Evolutionary conservation across 2,113 vertebrate genomes (phyloP).

Genomic region (Cheirogaleus medius): DNA sequence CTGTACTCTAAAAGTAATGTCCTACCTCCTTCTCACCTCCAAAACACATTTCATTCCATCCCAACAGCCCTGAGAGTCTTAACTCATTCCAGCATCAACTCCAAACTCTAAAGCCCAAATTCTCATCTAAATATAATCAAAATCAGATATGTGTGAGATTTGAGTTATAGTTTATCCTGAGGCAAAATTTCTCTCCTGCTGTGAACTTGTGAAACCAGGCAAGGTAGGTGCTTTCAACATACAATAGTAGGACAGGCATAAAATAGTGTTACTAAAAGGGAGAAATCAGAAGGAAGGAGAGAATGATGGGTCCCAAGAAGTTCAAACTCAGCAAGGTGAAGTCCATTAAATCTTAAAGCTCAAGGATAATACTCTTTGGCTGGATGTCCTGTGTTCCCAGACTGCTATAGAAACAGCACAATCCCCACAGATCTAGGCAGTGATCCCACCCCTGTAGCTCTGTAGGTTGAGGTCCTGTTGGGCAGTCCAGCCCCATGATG

Average conservation of each 20-base stretch:
- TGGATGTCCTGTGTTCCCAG: no score
- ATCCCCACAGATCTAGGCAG: no score
- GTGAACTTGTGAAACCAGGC: neutral
- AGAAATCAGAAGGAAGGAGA: neutral
- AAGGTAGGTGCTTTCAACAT: neutral
- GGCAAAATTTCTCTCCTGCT: neutral
- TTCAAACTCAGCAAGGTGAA: neutral
- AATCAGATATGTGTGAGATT: neutral
- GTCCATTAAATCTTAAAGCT: neutral
- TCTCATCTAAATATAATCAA: neutral
- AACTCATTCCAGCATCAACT: neutral
- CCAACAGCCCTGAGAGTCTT: neutral
- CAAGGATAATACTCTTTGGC: neutral
- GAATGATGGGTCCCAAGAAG: no score
- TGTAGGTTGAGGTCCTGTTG: neutral
- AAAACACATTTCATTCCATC: neutral
- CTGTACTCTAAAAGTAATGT: neutral
- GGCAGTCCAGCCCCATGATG: accelerated
- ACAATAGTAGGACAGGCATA: neutral
- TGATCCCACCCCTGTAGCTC: no score
- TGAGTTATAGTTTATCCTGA: neutral
- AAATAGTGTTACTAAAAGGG: neutral
- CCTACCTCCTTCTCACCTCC: neutral
- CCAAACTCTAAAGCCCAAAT: neutral
- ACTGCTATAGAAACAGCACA: no score